A percentile compares a stretch with the other conserved stretches of the same genome.
phyloP scores from a whole-genome alignment of 1,140 invertebrate genomes.

The Tetramorium alpestre region DNA sequence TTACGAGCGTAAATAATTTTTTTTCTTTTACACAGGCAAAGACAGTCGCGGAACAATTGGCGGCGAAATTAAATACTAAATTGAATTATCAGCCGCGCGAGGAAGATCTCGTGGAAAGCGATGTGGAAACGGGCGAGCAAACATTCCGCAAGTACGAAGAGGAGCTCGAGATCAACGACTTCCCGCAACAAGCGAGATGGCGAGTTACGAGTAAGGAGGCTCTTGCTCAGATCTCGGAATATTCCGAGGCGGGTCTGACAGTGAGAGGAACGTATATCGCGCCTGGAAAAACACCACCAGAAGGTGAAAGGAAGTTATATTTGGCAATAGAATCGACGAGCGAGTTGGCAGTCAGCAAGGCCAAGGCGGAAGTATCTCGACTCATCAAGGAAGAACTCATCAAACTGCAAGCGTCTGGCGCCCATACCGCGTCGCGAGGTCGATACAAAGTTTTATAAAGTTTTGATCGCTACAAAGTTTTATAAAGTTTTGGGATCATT shows the following conservation, averaged over 20 bases:
- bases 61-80: slow-evolving; percentile 98
- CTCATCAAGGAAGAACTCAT: slow-evolving; percentile 98
- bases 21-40: slow-evolving; percentile 88
- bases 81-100: slow-evolving; percentile 98
- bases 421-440: slow-evolving; percentile 95
- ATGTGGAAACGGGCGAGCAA: slow-evolving; percentile 90
- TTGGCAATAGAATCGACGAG: slow-evolving; percentile 99
- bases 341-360: slow-evolving; percentile 98
- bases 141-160: slow-evolving; percentile 98
- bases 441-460: slow-evolving; percentile 97
- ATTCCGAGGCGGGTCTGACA: slow-evolving; percentile 99
- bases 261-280: slow-evolving; percentile 99
- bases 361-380: slow-evolving; percentile 98
- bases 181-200: slow-evolving; percentile 99
- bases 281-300: slow-evolving; percentile 94
- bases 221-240: slow-evolving; percentile 98
- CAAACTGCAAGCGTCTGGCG: slow-evolving; percentile 94
- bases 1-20: slow-evolving; percentile 37
- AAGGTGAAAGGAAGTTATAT: slow-evolving; percentile 98
- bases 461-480: slow-evolving; percentile 92
- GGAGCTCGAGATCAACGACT: slow-evolving; percentile 99
- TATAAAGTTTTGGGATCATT: slow-evolving; percentile 86
- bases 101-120: slow-evolving; percentile 89
- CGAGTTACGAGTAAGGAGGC: slow-evolving; percentile 99
- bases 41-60: slow-evolving; percentile 96